Evolutionary conservation across 2,113 vertebrate species (phyloP).

Genomic region (Motacilla alba): DNA sequence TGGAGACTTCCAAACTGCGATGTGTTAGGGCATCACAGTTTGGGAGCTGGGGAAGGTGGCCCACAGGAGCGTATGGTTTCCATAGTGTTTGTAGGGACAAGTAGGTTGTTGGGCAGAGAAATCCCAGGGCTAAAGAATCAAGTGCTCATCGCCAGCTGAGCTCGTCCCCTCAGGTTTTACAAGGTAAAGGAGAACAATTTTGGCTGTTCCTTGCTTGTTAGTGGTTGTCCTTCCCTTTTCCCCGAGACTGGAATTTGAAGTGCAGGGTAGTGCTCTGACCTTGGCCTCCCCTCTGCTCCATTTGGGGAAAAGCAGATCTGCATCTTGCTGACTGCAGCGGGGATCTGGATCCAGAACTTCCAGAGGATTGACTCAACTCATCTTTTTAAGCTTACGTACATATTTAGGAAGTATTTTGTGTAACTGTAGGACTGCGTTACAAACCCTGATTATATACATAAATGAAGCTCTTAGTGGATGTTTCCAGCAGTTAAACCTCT

Average conservation of each 20-base stretch:
- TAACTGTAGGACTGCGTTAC: neutral
- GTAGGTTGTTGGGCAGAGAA: neutral
- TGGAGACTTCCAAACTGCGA: neutral
- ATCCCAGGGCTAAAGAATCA: neutral
- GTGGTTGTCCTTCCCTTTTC: neutral
- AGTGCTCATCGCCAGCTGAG: accelerated
- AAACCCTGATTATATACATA: neutral
- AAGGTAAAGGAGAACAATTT: neutral
- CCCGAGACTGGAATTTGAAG: neutral
- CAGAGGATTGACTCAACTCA: neutral
- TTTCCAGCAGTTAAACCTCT: neutral
- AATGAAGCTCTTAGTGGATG: neutral
- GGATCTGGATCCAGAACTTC: neutral
- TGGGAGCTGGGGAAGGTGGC: neutral
- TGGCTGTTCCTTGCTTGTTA: neutral
- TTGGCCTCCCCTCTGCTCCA: neutral
- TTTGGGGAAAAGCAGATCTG: neutral
- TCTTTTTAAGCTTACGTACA: neutral
- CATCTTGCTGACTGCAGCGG: neutral
- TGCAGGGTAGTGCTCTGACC: neutral
- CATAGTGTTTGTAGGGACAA: neutral
- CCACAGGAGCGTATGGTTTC: accelerated
- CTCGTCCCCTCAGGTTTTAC: neutral
- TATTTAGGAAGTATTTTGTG: neutral
- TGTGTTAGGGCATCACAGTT: neutral